Evolutionary conservation across 1,140 invertebrate genomes (phyloP).

Genomic region (Plectrocnemia conspersa): DNA sequence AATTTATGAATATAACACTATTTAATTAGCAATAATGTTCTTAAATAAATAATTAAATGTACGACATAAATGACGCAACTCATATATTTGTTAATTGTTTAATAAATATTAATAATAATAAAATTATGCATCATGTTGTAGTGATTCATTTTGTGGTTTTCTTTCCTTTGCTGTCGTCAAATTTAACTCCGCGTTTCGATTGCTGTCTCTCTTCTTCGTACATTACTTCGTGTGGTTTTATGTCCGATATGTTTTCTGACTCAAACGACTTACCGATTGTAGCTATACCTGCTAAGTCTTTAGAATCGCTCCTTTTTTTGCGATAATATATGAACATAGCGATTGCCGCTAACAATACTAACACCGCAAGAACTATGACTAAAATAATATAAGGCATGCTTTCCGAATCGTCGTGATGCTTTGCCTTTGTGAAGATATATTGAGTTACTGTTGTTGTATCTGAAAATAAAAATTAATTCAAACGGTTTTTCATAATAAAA

Average conservation of each 20-base stretch:
- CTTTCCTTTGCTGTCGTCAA: not conserved
- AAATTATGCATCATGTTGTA: not conserved
- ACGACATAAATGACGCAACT: not conserved
- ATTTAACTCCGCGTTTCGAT: not conserved
- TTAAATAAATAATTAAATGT: not conserved
- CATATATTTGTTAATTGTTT: not conserved
- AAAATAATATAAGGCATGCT: constrained; percentile 25
- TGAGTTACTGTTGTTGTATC: not conserved
- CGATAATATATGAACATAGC: constrained; percentile 20
- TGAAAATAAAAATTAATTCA: not conserved
- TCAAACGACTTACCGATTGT: constrained; percentile 21
- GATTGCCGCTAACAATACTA: constrained; percentile 26
- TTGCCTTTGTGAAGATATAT: not conserved
- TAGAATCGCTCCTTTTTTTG: constrained; percentile 8
- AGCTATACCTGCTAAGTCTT: constrained; percentile 9
- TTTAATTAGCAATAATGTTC: not conserved
- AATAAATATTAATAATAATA: not conserved
- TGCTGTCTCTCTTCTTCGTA: not conserved
- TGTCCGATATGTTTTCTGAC: constrained; percentile 8
- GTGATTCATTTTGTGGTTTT: not conserved
- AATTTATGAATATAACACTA: too few species aligned
- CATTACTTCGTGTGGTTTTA: constrained; percentile 5
- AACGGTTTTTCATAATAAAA: not conserved
- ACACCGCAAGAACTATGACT: constrained; percentile 20
- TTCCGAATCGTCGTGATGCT: constrained; percentile 1